Base-by-base conservation (phyloP, 1,140 invertebrate species). In the Bombus affinis region DNA sequence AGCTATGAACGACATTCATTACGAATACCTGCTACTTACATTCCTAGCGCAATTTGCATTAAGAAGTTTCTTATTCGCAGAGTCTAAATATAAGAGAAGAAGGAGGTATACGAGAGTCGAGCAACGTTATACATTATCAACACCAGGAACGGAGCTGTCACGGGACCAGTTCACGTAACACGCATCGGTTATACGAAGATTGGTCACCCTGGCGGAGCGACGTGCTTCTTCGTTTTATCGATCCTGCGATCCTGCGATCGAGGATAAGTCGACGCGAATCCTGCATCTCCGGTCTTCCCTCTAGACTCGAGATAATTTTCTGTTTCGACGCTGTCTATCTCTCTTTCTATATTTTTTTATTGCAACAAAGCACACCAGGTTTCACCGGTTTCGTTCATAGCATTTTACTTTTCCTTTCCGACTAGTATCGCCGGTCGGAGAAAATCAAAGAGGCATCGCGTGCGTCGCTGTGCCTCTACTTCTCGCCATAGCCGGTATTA, bases 361-460 rank as follows among this genome's bases (percentile, higher is more conserved):
- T 25, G 3, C 1, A 10, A 13, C n/a, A 22, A 47, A 47, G 32
- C 53, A 62, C 53, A 37, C 42, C n/a, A 37, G 8, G 53, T 80
- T 79, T 62, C 66, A 72, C 68, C 44, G 39, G 53, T 39, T 59
- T 57, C 77, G 65, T 82, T 53, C 35, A 13, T 42, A 32, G n/a
- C 32, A n/a, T n/a, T 65, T 80, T 85, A 85, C 68, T 80, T 59
- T 79, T 73, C 32, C 68, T 80, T 72, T 53, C 57, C 28, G 68
- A 79, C 65, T 12, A 35, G n/a, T 28, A 28, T 32, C 57, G 18
- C 28, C 28, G 12, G 25, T 2, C 57, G 25, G 32, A 44, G 39
- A 57, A 80, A 80, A 80, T 85, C 68, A 72, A 72, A 84, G 72
- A 57, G 28, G 9, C 47, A 79, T 85, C 68, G 68, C 68, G 76